phyloP scores from a whole-genome alignment of 1,140 invertebrate genomes.

The Coelopa frigida region DNA sequence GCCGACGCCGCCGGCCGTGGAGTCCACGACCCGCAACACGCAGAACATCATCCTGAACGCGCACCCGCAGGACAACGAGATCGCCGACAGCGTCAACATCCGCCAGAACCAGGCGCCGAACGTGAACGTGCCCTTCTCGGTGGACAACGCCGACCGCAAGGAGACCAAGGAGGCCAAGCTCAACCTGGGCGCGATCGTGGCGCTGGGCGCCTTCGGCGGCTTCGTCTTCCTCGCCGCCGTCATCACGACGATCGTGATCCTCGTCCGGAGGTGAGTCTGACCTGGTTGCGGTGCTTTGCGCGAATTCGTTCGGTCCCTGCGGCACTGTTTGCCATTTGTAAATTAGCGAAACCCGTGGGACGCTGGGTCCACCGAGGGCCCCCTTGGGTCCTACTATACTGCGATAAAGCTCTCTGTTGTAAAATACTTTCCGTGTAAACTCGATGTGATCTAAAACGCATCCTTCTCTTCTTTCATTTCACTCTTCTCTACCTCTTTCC shows the following conservation, averaged over 20 bases:
- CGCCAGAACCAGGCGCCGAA: slow-evolving; percentile 51
- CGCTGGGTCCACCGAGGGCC: too few relatives aligned
- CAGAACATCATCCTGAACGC: slow-evolving; percentile 56
- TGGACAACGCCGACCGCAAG: slow-evolving; percentile 57
- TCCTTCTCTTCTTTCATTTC: too few relatives aligned
- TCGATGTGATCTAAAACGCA: too few relatives aligned
- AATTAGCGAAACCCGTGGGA: too few relatives aligned
- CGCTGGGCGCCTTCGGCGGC: slow-evolving; percentile 80
- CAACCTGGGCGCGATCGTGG: slow-evolving; percentile 81
- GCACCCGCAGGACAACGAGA: slow-evolving; percentile 57
- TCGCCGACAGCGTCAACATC: slow-evolving; percentile 48
- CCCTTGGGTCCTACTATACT: too few relatives aligned
- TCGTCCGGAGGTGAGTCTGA: slow-evolving; percentile 74
- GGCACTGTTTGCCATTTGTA: too few relatives aligned
- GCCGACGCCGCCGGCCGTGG: slow-evolving; percentile 17
- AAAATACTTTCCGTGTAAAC: too few relatives aligned
- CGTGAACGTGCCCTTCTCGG: slow-evolving; percentile 60
- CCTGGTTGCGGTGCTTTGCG: background rate
- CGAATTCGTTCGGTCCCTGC: too few relatives aligned
- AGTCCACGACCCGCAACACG: slow-evolving; percentile 33
- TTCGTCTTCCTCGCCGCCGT: slow-evolving; percentile 85
- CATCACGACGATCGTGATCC: slow-evolving; percentile 79
- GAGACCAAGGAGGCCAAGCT: slow-evolving; percentile 65
- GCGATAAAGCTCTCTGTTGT: too few relatives aligned
- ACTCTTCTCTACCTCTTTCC: too few relatives aligned